A percentile compares a stretch with the other conserved stretches of the same genome.
phyloP scores from a whole-genome alignment of 2,113 vertebrate species.

The Boulengeromyrus knoepffleri region DNA sequence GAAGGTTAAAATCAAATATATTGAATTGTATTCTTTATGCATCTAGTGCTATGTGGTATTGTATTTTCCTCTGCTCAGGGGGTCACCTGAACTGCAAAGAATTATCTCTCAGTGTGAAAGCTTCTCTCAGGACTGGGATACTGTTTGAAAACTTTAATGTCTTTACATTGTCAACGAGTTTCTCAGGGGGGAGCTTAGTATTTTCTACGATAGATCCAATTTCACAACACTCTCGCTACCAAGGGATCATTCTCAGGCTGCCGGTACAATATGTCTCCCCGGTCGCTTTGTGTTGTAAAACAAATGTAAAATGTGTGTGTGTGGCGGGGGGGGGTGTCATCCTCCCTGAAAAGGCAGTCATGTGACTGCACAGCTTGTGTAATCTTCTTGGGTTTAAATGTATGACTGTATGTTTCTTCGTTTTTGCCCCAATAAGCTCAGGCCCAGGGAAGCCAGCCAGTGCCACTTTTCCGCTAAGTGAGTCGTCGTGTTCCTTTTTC shows the following conservation, averaged over 20 bases:
- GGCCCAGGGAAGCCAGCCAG: not conserved
- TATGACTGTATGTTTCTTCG: not conserved
- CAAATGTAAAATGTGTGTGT: not conserved
- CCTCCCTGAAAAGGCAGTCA: not conserved
- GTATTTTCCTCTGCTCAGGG: not conserved
- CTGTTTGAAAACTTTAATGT: not conserved
- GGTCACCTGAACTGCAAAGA: not conserved
- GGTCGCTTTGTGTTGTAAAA: not conserved
- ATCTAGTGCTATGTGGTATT: not conserved
- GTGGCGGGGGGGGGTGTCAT: not conserved
- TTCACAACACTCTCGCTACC: not conserved
- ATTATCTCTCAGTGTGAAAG: not conserved
- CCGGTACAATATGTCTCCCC: not conserved
- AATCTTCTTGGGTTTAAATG: not conserved
- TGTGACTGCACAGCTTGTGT: not conserved
- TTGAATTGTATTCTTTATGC: not conserved
- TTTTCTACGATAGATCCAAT: not conserved
- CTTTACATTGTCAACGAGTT: not conserved
- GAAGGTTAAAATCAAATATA: not conserved
- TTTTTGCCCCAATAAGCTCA: not conserved
- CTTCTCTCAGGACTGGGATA: not conserved
- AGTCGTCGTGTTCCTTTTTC: not conserved
- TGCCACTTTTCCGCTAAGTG: not conserved
- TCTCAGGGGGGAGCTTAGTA: not conserved
- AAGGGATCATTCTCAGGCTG: not conserved